A percentile compares a stretch with the other conserved stretches of the same genome.
phyloP scores from a whole-genome alignment of 2,113 vertebrate genomes.

The Coreoperca whiteheadi region DNA sequence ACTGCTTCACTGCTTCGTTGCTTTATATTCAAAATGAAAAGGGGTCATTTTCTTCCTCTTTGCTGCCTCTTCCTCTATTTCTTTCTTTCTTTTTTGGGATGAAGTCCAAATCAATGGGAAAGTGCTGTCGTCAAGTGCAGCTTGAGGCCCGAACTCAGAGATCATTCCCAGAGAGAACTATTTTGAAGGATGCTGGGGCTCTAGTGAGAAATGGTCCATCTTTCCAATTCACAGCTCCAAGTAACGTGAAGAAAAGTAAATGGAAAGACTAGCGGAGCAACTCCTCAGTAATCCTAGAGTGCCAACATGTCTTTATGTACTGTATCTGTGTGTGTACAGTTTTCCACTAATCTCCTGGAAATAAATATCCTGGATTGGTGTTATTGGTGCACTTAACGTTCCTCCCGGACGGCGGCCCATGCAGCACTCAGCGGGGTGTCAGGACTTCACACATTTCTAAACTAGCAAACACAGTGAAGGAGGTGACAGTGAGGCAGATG shows the following conservation, averaged over 20 bases:
- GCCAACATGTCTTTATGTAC: not conserved
- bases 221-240: conserved; percentile 76
- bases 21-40: not conserved
- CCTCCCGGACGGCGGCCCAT: conserved; percentile 15
- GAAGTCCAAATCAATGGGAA: not conserved
- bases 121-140: not conserved
- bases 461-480: conserved; percentile 38
- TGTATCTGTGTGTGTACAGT: not conserved
- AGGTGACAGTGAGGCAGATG: conserved; percentile 51
- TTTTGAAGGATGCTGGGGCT: conserved; percentile 3
- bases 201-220: conserved; percentile 49
- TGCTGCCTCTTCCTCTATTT: not conserved
- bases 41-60: not conserved
- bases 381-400: conserved; percentile 49
- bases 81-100: not conserved
- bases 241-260: conserved; percentile 60
- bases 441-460: conserved; percentile 65
- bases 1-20: not conserved
- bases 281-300: conserved; percentile 19
- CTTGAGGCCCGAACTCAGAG: not conserved
- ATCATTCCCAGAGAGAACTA: conserved; percentile 24
- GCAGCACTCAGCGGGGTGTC: conserved; percentile 39
- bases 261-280: conserved; percentile 39
- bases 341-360: conserved; percentile 26
- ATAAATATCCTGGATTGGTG: no score